Percentiles rank a stretch among this genome's conserved stretches.
Evolutionary conservation across 2,797 vertebrate species (phyloP).

Genomic region (Betta splendens): DNA sequence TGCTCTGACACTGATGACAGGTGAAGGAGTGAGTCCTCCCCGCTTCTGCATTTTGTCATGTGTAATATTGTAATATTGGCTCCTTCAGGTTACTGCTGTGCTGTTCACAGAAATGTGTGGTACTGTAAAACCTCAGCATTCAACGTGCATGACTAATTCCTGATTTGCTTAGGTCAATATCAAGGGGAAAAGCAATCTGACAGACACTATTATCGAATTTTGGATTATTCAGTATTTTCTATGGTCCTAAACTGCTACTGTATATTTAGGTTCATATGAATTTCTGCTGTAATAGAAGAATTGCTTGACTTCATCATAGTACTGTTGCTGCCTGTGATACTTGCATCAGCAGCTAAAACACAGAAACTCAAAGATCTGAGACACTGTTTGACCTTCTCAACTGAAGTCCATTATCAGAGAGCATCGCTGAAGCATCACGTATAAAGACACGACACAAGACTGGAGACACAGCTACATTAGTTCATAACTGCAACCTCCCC

Average conservation of each 20-base stretch:
- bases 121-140: too few species aligned
- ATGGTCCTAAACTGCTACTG: too few species aligned
- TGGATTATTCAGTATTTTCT: too few species aligned
- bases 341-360: not conserved
- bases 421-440: not conserved
- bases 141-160: not conserved
- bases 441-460: constrained; percentile 31
- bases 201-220: too few species aligned
- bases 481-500: constrained; percentile 34
- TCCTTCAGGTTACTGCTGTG: constrained; percentile 2
- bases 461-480: constrained; percentile 49
- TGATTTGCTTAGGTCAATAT: not conserved
- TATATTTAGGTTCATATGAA: too few species aligned
- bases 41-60: constrained; percentile 7
- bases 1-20: constrained; percentile 17
- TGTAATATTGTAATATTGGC: too few species aligned
- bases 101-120: constrained; percentile 9
- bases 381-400: constrained; percentile 40
- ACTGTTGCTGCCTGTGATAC: not conserved
- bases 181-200: not conserved
- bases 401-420: constrained; percentile 22
- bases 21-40: constrained; percentile 26
- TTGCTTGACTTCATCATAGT: too few species aligned
- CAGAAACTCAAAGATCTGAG: not conserved
- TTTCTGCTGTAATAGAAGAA: too few species aligned